phyloP scores from a whole-genome alignment of 2,113 vertebrate genomes.

The Acanthochromis polyacanthus region DNA sequence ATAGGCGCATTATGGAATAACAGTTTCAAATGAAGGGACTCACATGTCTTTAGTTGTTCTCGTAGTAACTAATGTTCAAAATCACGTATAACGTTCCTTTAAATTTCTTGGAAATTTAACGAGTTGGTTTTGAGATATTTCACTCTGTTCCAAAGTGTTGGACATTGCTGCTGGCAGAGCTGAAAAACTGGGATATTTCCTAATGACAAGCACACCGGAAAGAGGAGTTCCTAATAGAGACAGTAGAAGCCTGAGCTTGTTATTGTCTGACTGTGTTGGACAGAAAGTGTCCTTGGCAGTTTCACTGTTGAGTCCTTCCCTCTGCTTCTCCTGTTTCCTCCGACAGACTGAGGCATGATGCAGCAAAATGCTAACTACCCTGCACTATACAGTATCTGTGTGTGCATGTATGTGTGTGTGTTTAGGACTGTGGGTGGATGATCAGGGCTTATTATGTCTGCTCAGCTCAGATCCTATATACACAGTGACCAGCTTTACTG shows the following conservation, averaged over 20 bases:
- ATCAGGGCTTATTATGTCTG: constrained; percentile 60
- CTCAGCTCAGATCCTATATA: constrained; percentile 57
- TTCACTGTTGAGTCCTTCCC: neutral
- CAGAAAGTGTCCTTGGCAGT: constrained; percentile 9
- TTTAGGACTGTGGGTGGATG: constrained; percentile 56
- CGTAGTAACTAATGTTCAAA: too few species aligned
- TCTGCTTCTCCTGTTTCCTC: constrained; percentile 22
- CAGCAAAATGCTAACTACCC: constrained; percentile 63
- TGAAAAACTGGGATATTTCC: too few species aligned
- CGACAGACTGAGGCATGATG: constrained; percentile 58
- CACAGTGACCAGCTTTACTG: constrained; percentile 59
- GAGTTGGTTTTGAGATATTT: too few species aligned
- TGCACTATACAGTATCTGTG: constrained; percentile 27
- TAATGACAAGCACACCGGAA: too few species aligned
- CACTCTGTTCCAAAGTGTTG: too few species aligned
- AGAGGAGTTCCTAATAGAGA: neutral
- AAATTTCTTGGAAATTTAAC: too few species aligned
- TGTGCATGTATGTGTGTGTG: too few species aligned
- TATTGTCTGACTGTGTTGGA: neutral
- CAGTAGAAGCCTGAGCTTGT: neutral
- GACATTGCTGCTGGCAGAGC: too few species aligned
- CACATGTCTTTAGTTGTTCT: too few species aligned
- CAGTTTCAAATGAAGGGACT: too few species aligned
- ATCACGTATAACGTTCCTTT: too few species aligned
- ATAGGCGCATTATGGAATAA: too few species aligned